These are phyloP conservation scores for Cheirogaleus medius DNA, from an alignment of 2,113 vertebrate species.

Conservation along the genomic window DNA sequence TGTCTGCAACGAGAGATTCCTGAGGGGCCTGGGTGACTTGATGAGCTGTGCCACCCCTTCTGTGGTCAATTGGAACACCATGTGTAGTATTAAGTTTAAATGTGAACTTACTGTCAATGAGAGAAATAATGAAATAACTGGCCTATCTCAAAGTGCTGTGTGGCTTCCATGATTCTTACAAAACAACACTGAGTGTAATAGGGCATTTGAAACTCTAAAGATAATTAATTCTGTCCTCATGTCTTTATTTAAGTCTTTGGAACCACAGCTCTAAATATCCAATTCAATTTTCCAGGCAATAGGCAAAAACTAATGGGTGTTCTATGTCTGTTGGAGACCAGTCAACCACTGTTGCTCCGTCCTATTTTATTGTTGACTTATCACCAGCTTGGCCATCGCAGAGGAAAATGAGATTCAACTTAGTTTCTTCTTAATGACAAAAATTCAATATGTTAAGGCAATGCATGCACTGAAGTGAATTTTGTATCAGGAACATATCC, in stretches of 20 bases:
- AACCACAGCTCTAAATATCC: not conserved
- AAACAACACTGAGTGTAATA: not conserved
- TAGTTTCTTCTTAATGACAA: not conserved
- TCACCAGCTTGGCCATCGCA: not conserved
- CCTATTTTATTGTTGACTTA: constrained; percentile 2
- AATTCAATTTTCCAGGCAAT: not conserved
- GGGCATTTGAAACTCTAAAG: not conserved
- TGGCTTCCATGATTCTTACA: not conserved
- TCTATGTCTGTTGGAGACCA: not conserved
- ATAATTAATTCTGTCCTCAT: not conserved
- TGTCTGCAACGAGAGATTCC: not conserved
- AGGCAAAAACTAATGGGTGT: not conserved
- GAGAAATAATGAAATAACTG: not conserved
- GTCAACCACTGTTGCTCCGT: not conserved
- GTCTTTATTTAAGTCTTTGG: not conserved
- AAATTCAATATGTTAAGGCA: not conserved
- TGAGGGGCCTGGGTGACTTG: not conserved
- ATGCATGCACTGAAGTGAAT: not conserved
- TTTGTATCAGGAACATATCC: not conserved
- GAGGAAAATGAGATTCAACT: not conserved
- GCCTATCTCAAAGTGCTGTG: not conserved
- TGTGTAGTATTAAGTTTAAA: not conserved
- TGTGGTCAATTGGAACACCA: not conserved
- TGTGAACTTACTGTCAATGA: not conserved
- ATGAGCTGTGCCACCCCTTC: not conserved